These are phyloP conservation scores for Salmo trutta DNA, from an alignment of 2,797 vertebrate genomes.

Conservation along the genomic window DNA sequence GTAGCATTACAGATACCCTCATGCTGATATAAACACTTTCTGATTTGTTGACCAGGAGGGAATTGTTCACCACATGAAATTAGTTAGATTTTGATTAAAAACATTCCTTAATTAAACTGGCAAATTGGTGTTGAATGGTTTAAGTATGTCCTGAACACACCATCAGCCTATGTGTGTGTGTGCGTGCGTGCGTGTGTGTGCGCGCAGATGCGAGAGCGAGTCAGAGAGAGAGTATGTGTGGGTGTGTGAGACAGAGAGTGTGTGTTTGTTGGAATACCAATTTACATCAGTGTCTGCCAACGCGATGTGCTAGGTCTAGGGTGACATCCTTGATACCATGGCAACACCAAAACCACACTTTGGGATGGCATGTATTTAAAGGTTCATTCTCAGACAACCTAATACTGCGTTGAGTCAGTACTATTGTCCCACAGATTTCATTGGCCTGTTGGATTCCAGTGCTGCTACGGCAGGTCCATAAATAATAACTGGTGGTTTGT, in stretches of 20 bases:
- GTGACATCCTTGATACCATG: conserved; percentile 73
- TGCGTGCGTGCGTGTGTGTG: no score
- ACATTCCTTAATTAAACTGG: background rate
- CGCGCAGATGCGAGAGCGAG: background rate
- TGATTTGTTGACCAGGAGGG: background rate
- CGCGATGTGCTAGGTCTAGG: conserved; percentile 63
- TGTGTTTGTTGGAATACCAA: conserved; percentile 17
- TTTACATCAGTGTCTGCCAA: conserved; percentile 37
- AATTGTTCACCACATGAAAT: background rate
- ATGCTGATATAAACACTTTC: background rate
- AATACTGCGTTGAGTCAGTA: background rate
- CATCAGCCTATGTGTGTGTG: conserved; percentile 49
- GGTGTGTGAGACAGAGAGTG: conserved; percentile 22
- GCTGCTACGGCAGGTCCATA: background rate
- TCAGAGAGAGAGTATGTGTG: conserved; percentile 25
- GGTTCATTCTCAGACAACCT: conserved; percentile 56
- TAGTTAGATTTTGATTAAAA: background rate
- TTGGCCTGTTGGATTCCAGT: no score
- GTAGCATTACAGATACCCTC: background rate
- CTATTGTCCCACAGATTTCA: no score
- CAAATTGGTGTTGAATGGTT: background rate
- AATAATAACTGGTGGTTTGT: background rate
- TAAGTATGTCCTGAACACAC: conserved; percentile 30
- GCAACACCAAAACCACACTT: conserved; percentile 70
- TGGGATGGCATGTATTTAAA: conserved; percentile 57